Conservation (phyloP, 2,797 vertebrate species). For the Acipenser ruthenus region DNA sequence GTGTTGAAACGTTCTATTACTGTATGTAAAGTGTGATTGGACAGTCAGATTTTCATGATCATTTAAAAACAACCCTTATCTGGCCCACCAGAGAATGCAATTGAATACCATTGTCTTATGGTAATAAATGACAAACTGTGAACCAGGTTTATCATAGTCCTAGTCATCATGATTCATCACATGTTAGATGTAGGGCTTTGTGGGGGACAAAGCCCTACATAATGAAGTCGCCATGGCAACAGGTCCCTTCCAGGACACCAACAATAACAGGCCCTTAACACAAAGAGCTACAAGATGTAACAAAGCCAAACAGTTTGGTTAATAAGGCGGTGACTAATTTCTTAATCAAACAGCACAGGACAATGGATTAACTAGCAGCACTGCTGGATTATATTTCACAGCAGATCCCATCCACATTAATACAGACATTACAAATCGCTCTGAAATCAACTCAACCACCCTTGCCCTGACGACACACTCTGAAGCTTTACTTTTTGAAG, state of each 20-base stretch:
- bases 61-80: too few relatives aligned
- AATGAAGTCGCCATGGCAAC: background rate
- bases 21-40: too few relatives aligned
- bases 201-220: background rate
- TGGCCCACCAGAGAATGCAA: too few relatives aligned
- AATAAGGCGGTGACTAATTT: background rate
- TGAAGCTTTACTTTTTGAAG: background rate
- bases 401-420: background rate
- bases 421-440: background rate
- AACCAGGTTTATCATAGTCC: too few relatives aligned
- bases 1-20: too few relatives aligned
- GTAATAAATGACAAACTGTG: too few relatives aligned
- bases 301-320: background rate
- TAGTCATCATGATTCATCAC: too few relatives aligned
- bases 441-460: background rate
- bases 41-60: too few relatives aligned
- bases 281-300: background rate
- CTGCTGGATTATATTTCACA: too few relatives aligned
- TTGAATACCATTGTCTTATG: too few relatives aligned
- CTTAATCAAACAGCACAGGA: background rate
- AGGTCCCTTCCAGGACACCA: background rate
- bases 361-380: background rate
- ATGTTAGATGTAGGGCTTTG: too few relatives aligned
- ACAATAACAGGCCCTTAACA: background rate
- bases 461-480: background rate